A percentile compares a stretch with the other conserved stretches of the same genome.
Evolutionary conservation across 2,888 invertebrate genomes (phyloP).

Genomic region (Melipona beecheii): DNA sequence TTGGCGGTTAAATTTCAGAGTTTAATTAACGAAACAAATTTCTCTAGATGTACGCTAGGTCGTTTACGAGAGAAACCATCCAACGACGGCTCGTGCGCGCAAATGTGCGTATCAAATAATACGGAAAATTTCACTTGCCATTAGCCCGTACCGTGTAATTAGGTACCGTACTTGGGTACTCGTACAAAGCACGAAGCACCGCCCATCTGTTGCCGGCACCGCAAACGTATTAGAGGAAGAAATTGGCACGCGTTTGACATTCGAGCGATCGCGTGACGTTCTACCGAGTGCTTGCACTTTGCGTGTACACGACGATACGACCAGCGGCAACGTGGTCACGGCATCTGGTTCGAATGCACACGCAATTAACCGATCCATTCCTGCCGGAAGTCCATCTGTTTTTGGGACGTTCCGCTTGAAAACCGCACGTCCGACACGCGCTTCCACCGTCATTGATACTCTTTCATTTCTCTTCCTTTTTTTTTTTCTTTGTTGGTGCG

Average conservation of each 20-base stretch:
- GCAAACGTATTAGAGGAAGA: slow-evolving; percentile 21
- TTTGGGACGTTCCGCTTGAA: slow-evolving; percentile 43
- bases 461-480: slow-evolving; percentile 5
- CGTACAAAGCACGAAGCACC: not conserved
- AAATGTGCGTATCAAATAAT: not conserved
- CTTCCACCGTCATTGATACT: slow-evolving; percentile 21
- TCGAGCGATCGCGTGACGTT: slow-evolving; percentile 47
- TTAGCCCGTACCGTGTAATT: too few species aligned
- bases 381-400: slow-evolving; percentile 63
- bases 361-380: slow-evolving; percentile 62
- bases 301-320: slow-evolving; percentile 44
- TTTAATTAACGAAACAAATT: not conserved
- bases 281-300: slow-evolving; percentile 30
- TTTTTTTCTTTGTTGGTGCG: not conserved
- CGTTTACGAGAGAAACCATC: not conserved
- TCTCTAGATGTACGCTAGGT: too few species aligned
- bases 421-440: slow-evolving; percentile 37
- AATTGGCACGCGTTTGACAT: slow-evolving; percentile 52
- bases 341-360: slow-evolving; percentile 54
- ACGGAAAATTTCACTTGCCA: not conserved
- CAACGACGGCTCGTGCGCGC: too few species aligned
- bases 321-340: slow-evolving; percentile 49
- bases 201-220: not conserved
- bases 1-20: too few species aligned
- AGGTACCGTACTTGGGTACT: not conserved